Evolutionary conservation across 23 tunicate species (phyloP), one percentile per base, ranked within the genome.

Genomic region (Styela plicata): DNA sequence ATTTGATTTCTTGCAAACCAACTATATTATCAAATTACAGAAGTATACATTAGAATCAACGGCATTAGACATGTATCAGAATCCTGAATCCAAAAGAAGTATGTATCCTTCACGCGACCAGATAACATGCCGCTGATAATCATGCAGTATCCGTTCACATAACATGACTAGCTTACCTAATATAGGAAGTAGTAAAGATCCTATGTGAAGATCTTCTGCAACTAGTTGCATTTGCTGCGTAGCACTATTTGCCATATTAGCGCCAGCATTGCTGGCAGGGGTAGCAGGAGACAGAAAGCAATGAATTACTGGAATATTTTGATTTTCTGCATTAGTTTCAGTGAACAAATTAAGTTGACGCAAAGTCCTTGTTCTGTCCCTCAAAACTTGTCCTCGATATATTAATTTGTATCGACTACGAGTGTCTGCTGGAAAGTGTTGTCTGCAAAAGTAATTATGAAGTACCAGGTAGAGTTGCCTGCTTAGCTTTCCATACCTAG

Each of bases 151-250:
- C n/a, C n/a, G n/a, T n/a, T n/a, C n/a, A n/a, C n/a, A n/a, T n/a
- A n/a, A n/a, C n/a, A n/a, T n/a, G n/a, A n/a, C n/a, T 34, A 21
- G 29, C 67, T 76, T 27, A 44, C 81, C 81, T 76, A 76, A 27
- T 53, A 76, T 24, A 7, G 81, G 81, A 21, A 76, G 66, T 21
- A 76, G 21, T 0, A 76, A 44, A 22, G 81, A 76, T 25, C 81
- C 81, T 44, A 76, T 76, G 53, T 76, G 81, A n/a, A 76, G 66
- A 13, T 76, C 81, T 23, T 76, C 81, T 27, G 81, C 81, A 26
- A 53, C 27, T 31, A 76, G 19, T 44, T 76, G 66, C 27, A 76
- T 24, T 29, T 76, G 81, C n/a, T 53, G 27, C 7, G 81, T 13
- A 21, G 81, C 81, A 53, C 81, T 76, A 44, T 24, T 53, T 7